Evolutionary conservation across 2,888 invertebrate genomes (phyloP), one percentile per base, ranked within the genome.

Genomic region (Corythucha ciliata): DNA sequence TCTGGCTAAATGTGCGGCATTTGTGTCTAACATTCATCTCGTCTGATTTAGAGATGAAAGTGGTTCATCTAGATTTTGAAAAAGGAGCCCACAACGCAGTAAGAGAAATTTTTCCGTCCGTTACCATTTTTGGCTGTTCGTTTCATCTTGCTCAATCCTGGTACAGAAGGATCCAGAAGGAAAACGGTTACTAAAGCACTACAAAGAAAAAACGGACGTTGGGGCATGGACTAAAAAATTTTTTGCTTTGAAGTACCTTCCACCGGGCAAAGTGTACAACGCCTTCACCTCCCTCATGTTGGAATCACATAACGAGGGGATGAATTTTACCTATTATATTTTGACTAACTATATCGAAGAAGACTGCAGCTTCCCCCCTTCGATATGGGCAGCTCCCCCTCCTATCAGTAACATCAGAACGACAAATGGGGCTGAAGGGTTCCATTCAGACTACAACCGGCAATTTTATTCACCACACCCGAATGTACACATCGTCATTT

Each of bases 281-380:
- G 26, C 29, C 14, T 44, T 44, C 18, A 44, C 27, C 16, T 24
- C 44, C 16, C 29, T 44, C 20, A 44, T 44, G 44, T 16, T n/a
- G 27, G 21, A 44, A 29, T 27, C 44, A 16, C 44, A 27, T 16
- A 14, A 16, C 14, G 27, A 29, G 29, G 26, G 27, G 6, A 44
- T 25, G 16, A 25, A 16, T 16, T 44, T 44, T 32, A 44, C 18
- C 18, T 27, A 29, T 3, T 29, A 44, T 25, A 21, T 44, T 16
- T 26, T 22, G 22, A 40, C 40, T 22, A 40, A 21, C 21, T 40
- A 40, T 14, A 40, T 40, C 8, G 40, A 40, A 25, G 22, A 40
- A 40, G 12, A 25, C 6, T 40, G 40, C 40, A 21, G 3, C 5
- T 40, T 40, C 24, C 40, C 40, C 10, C 40, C 40, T 2, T 18